phyloP scores from a whole-genome alignment of 2,888 invertebrate species.

The Panopea generosa region DNA sequence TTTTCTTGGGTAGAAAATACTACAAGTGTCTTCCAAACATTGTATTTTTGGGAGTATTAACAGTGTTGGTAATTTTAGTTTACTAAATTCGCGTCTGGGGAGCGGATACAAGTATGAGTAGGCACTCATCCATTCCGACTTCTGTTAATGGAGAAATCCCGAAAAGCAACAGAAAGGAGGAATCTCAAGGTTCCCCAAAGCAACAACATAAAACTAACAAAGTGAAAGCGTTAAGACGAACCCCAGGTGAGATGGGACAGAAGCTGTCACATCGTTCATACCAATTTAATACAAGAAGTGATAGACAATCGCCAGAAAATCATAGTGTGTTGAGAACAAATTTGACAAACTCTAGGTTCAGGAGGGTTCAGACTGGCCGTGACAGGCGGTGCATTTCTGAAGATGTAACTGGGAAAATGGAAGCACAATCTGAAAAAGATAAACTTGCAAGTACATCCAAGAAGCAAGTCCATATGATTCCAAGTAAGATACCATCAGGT shows the following conservation, averaged over 20 bases:
- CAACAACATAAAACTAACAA: conserved; percentile 16
- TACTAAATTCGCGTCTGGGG: no score
- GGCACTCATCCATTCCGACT: conserved; percentile 38
- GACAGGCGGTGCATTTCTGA: conserved; percentile 69
- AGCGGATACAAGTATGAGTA: conserved; percentile 58
- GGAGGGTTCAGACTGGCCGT: conserved; percentile 37
- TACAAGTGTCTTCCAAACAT: not conserved
- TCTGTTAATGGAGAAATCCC: conserved; percentile 67
- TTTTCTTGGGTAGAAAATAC: not conserved
- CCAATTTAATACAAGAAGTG: conserved; percentile 16
- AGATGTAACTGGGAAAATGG: conserved; percentile 64
- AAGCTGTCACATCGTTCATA: conserved; percentile 26
- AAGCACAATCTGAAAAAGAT: conserved; percentile 43
- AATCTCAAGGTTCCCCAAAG: conserved; percentile 50
- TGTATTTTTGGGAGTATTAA: not conserved
- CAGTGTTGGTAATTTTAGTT: no score
- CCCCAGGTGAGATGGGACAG: conserved; percentile 60
- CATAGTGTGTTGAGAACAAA: conserved; percentile 48
- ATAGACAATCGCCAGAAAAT: conserved; percentile 56
- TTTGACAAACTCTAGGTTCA: conserved; percentile 56
- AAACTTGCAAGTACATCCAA: conserved; percentile 16
- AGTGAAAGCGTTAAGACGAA: conserved; percentile 23
- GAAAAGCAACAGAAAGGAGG: conserved; percentile 53
- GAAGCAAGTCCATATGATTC: conserved; percentile 31
- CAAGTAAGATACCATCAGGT: conserved; percentile 44